Base-by-base conservation (phyloP, 2,888 invertebrate genomes). In the Pomacea canaliculata region DNA sequence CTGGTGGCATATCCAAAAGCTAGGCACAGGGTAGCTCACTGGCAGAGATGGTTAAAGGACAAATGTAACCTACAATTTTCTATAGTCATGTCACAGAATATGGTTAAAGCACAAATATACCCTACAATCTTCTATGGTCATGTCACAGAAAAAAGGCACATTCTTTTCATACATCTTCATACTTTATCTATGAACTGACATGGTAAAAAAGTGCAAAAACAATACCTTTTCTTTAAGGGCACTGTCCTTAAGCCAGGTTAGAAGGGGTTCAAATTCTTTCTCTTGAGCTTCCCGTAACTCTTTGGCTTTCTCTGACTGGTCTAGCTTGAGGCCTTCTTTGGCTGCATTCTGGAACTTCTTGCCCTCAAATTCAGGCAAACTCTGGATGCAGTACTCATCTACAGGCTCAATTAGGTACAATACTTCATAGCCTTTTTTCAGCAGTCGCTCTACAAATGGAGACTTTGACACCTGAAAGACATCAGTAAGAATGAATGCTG, bases 321-420 rank as follows among this genome's bases (percentile, higher is more conserved):
- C 91, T 13, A 99, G 92, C 83, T 94, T 94, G 90, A 99, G 95
- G 59, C 98, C 98, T 92, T 99, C 99, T 92, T 99, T 99, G 84
- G 99, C 99, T 74, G 98, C 97, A 91, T 99, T 99, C 84, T 91
- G 91, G 95, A 99, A 99, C 92, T 98, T 99, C 92, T 98, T 97
- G 75, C 97, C 97, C 88, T 99, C 99, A 92, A 96, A 99, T 92
- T 99, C 99, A 2, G 99, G 98, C 91, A 99, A 93, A 69, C 97
- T 95, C 72, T 97, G 96, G 85, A 99, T 95, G 86, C 96, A 95
- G 92, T 99, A 99, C 92, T 99, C 99, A 92, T 99, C 99, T 70
- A 99, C 98, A 59, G 99, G 96, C 92, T 99, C 99, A 16, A 95
- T 94, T 72, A 99, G 93, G 91, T 94, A 98, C 80, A 99, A 92